A percentile compares a stretch with the other conserved stretches of the same genome.
These are phyloP conservation scores for Anthrax anthrax DNA, from an alignment of 2,888 invertebrate species.

Conservation along the genomic window DNA sequence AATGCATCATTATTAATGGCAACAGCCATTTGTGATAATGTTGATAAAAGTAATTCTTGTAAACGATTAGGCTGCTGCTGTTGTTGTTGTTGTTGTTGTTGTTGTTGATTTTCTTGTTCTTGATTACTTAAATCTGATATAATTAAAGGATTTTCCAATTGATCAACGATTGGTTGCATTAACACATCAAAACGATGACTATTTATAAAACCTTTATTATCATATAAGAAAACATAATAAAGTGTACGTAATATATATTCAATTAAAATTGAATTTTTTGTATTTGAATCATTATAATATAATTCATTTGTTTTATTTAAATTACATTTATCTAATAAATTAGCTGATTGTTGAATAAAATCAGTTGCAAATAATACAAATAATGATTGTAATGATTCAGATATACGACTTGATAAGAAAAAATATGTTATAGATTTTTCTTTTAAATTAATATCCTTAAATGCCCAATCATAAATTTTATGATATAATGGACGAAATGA, in stretches of 20 bases:
- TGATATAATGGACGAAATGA: slow-evolving; percentile 80
- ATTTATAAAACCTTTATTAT: slow-evolving; percentile 70
- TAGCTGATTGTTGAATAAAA: slow-evolving; percentile 66
- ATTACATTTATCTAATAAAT: slow-evolving; percentile 56
- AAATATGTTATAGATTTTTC: slow-evolving; percentile 63
- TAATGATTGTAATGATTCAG: slow-evolving; percentile 68
- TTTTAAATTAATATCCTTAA: slow-evolving; percentile 38
- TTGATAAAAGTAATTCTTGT: slow-evolving; percentile 52
- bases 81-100: too few relatives aligned
- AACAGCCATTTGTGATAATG: slow-evolving; percentile 68
- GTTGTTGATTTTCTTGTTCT: slow-evolving; percentile 31
- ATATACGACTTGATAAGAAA: slow-evolving; percentile 59
- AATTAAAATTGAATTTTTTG: slow-evolving; percentile 47
- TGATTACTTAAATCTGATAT: slow-evolving; percentile 24
- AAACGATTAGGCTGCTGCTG: too few relatives aligned
- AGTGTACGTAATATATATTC: slow-evolving; percentile 62
- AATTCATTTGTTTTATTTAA: slow-evolving; percentile 35
- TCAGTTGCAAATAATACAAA: slow-evolving; percentile 84
- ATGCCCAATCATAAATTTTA: slow-evolving; percentile 77
- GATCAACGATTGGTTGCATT: slow-evolving; percentile 78
- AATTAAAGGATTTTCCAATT: slow-evolving; percentile 57
- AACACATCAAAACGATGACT: slow-evolving; percentile 71
- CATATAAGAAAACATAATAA: slow-evolving; percentile 63
- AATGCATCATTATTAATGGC: slow-evolving; percentile 71
- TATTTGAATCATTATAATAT: slow-evolving; percentile 38